A percentile compares a stretch with the other conserved stretches of the same genome.
phyloP scores from a whole-genome alignment of 2,888 invertebrate genomes.

The Linyphia triangularis region DNA sequence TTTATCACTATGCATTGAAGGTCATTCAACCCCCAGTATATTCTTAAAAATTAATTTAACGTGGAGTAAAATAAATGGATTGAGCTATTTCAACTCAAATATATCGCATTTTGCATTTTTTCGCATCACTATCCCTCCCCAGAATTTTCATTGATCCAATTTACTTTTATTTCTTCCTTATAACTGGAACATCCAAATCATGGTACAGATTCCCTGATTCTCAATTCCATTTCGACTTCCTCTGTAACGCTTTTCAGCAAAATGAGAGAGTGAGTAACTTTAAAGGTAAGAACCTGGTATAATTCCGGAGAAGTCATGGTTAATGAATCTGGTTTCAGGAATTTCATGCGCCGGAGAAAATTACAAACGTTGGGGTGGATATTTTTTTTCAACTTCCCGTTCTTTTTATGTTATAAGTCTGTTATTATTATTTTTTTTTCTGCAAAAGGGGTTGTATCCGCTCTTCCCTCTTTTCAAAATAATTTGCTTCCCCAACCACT shows the following conservation, averaged over 20 bases:
- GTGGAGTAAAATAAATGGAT: not conserved
- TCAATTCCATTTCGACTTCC: conserved; percentile 47
- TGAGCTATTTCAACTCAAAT: not conserved
- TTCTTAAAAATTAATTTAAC: not conserved
- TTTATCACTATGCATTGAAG: not conserved
- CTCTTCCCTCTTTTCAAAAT: conserved; percentile 55
- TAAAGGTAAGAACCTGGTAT: conserved; percentile 47
- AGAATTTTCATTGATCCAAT: conserved; percentile 1
- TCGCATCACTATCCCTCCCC: not conserved
- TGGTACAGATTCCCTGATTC: conserved; percentile 32
- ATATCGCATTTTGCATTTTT: not conserved
- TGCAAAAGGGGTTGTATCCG: conserved; percentile 8
- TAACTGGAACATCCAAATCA: conserved; percentile 19
- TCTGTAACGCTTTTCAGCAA: conserved; percentile 25
- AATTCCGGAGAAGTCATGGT: conserved; percentile 55
- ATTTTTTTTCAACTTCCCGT: conserved; percentile 22
- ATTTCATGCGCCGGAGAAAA: conserved; percentile 59
- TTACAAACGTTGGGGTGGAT: conserved; percentile 54
- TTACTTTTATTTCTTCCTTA: not conserved
- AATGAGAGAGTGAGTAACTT: conserved; percentile 12
- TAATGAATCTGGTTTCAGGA: conserved; percentile 54
- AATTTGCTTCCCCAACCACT: conserved; percentile 51
- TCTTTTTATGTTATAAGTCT: conserved; percentile 65
- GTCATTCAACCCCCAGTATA: not conserved
- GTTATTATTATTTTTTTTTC: conserved; percentile 71